Conservation (phyloP, 92 coral and sea anemone genomes). For the Epizoanthus rinbou region DNA sequence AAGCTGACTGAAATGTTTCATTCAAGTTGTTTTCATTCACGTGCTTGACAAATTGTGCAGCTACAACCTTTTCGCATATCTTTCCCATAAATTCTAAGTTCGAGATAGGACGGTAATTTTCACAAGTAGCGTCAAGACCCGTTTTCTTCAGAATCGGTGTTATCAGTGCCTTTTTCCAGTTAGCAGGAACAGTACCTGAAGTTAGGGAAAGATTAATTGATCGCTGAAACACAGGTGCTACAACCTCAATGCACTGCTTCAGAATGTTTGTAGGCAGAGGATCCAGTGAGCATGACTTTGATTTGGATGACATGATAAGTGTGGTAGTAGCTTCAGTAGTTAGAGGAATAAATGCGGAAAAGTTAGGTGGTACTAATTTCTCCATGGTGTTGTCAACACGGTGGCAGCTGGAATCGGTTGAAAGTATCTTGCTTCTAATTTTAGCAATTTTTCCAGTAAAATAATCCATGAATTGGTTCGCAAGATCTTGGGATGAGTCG, state of each 20-base stretch:
- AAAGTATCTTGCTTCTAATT: not conserved
- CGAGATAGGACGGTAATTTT: constrained; percentile 1
- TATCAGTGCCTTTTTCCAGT: constrained; percentile 4
- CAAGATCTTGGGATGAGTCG: too few relatives aligned
- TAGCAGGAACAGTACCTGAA: not conserved
- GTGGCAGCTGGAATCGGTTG: not conserved
- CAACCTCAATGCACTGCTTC: not conserved
- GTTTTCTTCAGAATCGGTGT: constrained; percentile 6
- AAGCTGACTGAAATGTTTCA: not conserved
- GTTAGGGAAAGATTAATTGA: constrained; percentile 9
- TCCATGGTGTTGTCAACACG: not conserved
- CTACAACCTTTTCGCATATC: constrained; percentile 5
- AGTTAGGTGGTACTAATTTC: not conserved
- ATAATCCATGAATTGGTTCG: too few relatives aligned
- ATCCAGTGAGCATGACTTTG: constrained; percentile 11
- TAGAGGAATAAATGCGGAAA: constrained; percentile 1
- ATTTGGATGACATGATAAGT: not conserved
- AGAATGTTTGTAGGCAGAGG: not conserved
- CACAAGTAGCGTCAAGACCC: not conserved
- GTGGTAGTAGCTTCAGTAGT: constrained; percentile 11
- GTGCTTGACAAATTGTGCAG: constrained; percentile 2
- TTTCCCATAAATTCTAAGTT: not conserved
- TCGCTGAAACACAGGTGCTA: not conserved
- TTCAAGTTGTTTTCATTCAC: constrained; percentile 9
- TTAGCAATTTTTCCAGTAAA: not conserved